Percentiles rank a stretch among this genome's conserved stretches.
Evolutionary conservation across 2,113 vertebrate genomes (phyloP).

Genomic region (Aix galericulata): DNA sequence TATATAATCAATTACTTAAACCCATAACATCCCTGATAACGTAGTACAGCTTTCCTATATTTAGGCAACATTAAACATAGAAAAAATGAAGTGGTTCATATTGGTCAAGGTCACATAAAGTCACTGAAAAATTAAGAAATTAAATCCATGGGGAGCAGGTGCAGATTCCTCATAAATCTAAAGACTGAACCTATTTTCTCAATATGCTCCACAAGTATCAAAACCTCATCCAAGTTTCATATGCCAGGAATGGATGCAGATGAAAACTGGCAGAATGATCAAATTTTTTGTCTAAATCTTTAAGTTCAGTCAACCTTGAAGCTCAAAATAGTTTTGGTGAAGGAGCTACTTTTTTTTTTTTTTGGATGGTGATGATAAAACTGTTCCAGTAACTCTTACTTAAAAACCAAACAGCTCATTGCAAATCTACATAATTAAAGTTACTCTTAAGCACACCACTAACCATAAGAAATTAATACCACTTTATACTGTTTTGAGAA

Average conservation of each 20-base stretch:
- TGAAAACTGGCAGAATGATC: neutral
- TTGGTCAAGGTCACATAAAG: neutral
- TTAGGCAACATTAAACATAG: neutral
- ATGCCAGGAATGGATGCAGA: neutral
- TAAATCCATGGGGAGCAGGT: neutral
- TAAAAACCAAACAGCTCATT: neutral
- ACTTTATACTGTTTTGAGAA: neutral
- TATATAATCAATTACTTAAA: neutral
- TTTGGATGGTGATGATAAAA: neutral
- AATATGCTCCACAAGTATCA: neutral
- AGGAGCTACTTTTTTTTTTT: neutral
- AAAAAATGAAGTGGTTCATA: neutral
- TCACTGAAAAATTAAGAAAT: neutral
- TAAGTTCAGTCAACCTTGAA: neutral
- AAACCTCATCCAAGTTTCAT: slow-evolving; percentile 7
- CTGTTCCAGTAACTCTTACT: neutral
- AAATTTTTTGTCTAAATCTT: neutral
- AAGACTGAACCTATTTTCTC: slow-evolving; percentile 5
- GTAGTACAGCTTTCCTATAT: fast-evolving
- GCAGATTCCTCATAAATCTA: neutral
- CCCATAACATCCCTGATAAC: neutral
- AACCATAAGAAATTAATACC: neutral
- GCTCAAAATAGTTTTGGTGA: neutral
- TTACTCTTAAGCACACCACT: neutral
- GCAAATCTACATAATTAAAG: neutral